Base-by-base conservation (phyloP, 2,888 invertebrate genomes). In the Leptarthrus brevirostris region DNA sequence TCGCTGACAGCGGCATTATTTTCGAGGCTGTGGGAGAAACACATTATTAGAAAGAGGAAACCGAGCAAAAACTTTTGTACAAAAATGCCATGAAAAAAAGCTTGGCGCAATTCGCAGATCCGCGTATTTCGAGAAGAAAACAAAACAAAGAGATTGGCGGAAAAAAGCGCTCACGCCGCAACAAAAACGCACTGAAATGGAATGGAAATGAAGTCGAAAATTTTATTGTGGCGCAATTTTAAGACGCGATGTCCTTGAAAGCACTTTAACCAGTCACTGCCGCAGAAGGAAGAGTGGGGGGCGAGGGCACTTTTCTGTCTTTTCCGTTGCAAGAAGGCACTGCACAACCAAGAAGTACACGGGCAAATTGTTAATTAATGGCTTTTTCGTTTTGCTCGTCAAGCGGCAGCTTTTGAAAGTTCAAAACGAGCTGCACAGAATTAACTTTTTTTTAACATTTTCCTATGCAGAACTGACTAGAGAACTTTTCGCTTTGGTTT, bases 1-100 rank as follows among this genome's bases (percentile, higher is more conserved):
- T 10, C 56, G 56, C 56, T 56, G 56, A 26, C 26, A 4, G 26
- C 24, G 10, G 56, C 56, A 56, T 56, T 30, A 56, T 56, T 56
- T 56, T 56, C 56, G 56, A 56, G 56, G 56, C 56, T 56, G 56
- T 56, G 56, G 56, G 56, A 56, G 56, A 56, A n/a, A 56, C 26
- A 26, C 56, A 30, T 56, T 56, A 56, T 56, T 56, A 56, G 56
- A 56, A 56, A 56, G 56, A 56, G 56, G 34, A 56, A 56, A 30
- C 30, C 30, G 16, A 56, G 56, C n/a, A 30, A 14, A 24, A 54
- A 1, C 8, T 4, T 30, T 30, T 30, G 30, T 30, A 8, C 8
- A 30, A 30, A 30, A 30, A 8, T 8, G 30, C 30, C 30, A 6
- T 6, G 3, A 14, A n/a, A 56, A 56, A 56, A n/a, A n/a, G n/a